Percentiles rank a stretch among this genome's conserved stretches.
Evolutionary conservation across 2,797 vertebrate genomes (phyloP).

Genomic region (Melanotaenia boesemani): DNA sequence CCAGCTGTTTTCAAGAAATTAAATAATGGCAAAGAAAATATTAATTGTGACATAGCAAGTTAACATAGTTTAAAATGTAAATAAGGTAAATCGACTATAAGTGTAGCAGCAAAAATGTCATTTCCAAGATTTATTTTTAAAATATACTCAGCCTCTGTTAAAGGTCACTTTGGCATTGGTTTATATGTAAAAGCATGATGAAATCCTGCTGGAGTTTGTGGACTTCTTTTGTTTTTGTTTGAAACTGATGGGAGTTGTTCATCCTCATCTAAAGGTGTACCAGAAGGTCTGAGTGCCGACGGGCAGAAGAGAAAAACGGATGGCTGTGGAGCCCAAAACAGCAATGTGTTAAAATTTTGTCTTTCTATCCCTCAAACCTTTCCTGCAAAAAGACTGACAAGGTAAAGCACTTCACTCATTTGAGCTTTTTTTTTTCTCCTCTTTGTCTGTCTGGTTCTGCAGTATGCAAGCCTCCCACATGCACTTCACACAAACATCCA

Average conservation of each 20-base stretch:
- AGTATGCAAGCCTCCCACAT: constrained; percentile 22
- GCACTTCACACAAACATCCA: constrained; percentile 39
- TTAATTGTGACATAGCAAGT: not conserved
- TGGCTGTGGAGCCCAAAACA: constrained; percentile 95
- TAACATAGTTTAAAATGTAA: not conserved
- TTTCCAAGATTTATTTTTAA: constrained; percentile 11
- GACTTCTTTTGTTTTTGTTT: constrained; percentile 21
- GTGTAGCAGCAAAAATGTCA: not conserved
- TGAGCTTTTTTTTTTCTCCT: constrained; percentile 30
- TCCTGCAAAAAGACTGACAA: constrained; percentile 86
- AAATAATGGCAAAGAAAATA: not conserved
- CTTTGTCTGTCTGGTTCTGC: constrained; percentile 9
- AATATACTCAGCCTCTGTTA: not conserved
- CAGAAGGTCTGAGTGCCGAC: constrained; percentile 88
- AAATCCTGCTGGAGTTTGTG: constrained; percentile 16
- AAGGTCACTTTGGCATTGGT: constrained; percentile 5
- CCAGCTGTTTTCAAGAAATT: not conserved
- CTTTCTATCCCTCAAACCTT: constrained; percentile 90
- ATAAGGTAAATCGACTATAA: not conserved
- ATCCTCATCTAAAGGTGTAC: constrained; percentile 86
- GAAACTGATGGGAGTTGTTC: constrained; percentile 63
- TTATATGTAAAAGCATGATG: constrained; percentile 26
- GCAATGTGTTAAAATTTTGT: constrained; percentile 88
- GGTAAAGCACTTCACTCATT: constrained; percentile 63
- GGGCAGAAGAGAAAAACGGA: constrained; percentile 87